Conservation (phyloP, 2,113 vertebrate species). For the Haemorhous mexicanus region DNA sequence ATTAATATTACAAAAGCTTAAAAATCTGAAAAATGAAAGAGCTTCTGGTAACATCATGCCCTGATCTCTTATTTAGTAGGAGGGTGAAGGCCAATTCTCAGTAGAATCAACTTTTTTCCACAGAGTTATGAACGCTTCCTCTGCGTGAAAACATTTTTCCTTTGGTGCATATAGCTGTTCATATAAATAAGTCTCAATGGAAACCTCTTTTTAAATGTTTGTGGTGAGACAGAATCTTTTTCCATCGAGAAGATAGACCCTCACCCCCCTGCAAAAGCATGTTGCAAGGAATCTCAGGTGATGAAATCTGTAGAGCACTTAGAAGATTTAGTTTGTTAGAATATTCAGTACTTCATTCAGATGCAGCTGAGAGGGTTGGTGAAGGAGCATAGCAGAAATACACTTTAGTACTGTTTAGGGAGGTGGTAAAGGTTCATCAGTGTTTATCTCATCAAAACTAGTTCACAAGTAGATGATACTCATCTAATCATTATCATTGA, state of each 20-base stretch:
- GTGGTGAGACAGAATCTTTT: not conserved
- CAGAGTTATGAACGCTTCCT: not conserved
- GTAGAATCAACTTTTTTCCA: not conserved
- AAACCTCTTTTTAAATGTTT: not conserved
- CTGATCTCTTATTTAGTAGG: not conserved
- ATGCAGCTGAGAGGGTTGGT: not conserved
- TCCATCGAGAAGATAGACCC: not conserved
- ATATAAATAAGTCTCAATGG: not conserved
- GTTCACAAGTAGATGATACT: not conserved
- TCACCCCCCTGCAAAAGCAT: not conserved
- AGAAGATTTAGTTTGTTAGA: not conserved
- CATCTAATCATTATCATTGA: not conserved
- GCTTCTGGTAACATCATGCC: not conserved
- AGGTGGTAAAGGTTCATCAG: not conserved
- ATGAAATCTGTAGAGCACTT: not conserved
- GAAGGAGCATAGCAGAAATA: not conserved
- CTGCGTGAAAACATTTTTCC: not conserved
- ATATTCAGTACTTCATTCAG: not conserved
- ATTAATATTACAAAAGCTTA: not conserved
- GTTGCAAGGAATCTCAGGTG: not conserved
- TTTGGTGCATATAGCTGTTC: not conserved
- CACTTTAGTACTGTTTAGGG: not conserved
- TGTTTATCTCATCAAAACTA: not conserved
- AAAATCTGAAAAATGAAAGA: not conserved
- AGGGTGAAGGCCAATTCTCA: not conserved